Percentiles rank a stretch among this genome's conserved stretches.
Conservation (phyloP, 2,113 vertebrate species). For the Morone saxatilis region DNA sequence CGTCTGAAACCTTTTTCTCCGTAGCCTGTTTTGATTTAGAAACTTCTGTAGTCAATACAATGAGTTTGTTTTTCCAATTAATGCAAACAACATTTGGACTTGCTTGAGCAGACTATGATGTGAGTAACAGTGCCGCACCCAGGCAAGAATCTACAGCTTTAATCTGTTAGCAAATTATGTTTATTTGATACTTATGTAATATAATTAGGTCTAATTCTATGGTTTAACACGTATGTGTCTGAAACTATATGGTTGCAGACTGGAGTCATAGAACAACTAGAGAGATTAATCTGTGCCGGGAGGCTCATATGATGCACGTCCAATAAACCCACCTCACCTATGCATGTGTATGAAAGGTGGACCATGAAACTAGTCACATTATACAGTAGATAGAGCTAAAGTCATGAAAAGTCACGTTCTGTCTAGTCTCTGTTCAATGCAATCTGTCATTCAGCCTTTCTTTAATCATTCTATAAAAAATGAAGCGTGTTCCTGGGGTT, state of each 20-base stretch:
- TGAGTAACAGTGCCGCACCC: background rate
- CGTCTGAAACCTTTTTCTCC: slow-evolving; percentile 8
- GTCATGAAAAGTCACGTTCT: background rate
- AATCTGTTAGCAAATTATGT: background rate
- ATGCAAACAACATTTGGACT: slow-evolving; percentile 45
- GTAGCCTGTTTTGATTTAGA: slow-evolving; percentile 39
- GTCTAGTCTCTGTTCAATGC: background rate
- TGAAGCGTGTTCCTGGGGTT: background rate
- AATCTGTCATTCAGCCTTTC: background rate
- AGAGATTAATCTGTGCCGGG: background rate
- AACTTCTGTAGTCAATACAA: slow-evolving; percentile 10
- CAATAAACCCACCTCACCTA: background rate
- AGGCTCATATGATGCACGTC: no score
- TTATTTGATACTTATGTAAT: slow-evolving; percentile 1
- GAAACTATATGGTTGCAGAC: background rate
- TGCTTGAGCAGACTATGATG: background rate
- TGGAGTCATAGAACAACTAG: background rate
- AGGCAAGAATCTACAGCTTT: slow-evolving; percentile 4
- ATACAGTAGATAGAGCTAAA: background rate
- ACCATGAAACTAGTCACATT: background rate
- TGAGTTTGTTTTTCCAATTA: slow-evolving; percentile 47
- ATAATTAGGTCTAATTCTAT: background rate
- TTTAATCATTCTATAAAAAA: background rate
- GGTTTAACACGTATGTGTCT: background rate
- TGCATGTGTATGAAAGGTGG: background rate